A percentile compares a stretch with the other conserved stretches of the same genome.
These are phyloP conservation scores for Siniperca chuatsi DNA, from an alignment of 2,113 vertebrate species.

Conservation along the genomic window DNA sequence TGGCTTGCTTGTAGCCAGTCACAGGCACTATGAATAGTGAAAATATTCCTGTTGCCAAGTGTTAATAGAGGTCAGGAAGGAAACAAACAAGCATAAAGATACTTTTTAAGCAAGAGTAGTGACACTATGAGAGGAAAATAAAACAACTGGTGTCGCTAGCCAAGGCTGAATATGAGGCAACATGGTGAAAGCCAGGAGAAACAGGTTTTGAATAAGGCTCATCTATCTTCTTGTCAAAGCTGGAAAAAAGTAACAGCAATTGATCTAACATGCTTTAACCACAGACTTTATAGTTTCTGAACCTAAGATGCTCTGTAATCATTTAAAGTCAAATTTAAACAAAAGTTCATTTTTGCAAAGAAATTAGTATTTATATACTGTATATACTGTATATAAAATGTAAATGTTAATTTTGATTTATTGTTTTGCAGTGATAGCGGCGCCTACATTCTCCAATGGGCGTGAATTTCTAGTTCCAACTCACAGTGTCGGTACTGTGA, in stretches of 20 bases:
- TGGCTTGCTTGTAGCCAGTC: constrained; percentile 50
- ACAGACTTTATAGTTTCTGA: not conserved
- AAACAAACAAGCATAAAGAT: constrained; percentile 72
- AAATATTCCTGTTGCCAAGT: constrained; percentile 71
- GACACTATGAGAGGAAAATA: constrained; percentile 50
- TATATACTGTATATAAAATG: not conserved
- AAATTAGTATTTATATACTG: too few relatives aligned
- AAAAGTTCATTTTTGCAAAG: not conserved
- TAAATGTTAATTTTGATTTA: not conserved
- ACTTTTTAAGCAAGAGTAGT: constrained; percentile 63
- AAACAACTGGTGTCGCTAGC: constrained; percentile 38
- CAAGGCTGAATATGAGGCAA: constrained; percentile 19
- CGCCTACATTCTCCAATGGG: not conserved
- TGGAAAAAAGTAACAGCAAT: not conserved
- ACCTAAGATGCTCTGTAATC: not conserved
- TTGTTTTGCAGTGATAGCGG: not conserved
- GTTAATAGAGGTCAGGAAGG: constrained; percentile 78
- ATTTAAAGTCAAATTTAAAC: not conserved
- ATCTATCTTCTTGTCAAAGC: constrained; percentile 26
- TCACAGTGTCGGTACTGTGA: not conserved
- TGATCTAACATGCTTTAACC: not conserved
- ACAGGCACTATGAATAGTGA: constrained; percentile 58
- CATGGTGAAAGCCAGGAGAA: not conserved
- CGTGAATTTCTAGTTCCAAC: not conserved
- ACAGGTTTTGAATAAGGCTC: not conserved